phyloP scores from a whole-genome alignment of 2,113 vertebrate species.

The Bostrychus sinensis region DNA sequence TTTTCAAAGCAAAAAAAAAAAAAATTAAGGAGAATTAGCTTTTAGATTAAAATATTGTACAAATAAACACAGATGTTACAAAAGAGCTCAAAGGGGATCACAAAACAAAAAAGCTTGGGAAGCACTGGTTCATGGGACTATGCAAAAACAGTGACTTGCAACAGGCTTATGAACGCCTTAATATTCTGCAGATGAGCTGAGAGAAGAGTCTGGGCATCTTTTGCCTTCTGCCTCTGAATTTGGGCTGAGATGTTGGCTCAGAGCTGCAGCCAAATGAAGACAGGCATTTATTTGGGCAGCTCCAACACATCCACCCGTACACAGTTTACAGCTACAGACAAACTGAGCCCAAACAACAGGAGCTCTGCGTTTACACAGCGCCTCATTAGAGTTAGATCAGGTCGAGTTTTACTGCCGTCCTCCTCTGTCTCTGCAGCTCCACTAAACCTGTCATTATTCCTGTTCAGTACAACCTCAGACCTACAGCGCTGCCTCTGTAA shows the following conservation, averaged over 20 bases:
- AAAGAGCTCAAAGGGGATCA: no score
- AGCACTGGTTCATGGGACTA: no score
- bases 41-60: no score
- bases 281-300: conserved; percentile 51
- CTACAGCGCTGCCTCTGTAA: conserved; percentile 46
- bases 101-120: no score
- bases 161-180: no score
- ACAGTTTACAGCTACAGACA: conserved; percentile 53
- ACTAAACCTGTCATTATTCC: conserved; percentile 60
- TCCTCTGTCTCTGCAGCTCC: conserved; percentile 35
- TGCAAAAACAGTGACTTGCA: no score
- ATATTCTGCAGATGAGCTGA: no score
- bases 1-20: no score
- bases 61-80: no score
- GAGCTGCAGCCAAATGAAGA: conserved; percentile 44
- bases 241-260: conserved; percentile 42
- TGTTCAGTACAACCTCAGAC: conserved; percentile 48
- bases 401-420: conserved; percentile 37
- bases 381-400: conserved; percentile 54
- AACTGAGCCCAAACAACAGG: conserved; percentile 45
- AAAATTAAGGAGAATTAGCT: no score
- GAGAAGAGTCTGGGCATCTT: no score
- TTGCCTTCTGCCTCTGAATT: no score
- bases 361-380: conserved; percentile 39
- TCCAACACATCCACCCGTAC: conserved; percentile 25